Base-by-base conservation (phyloP, 2,797 vertebrate genomes). In the Meriones psammophilus region DNA sequence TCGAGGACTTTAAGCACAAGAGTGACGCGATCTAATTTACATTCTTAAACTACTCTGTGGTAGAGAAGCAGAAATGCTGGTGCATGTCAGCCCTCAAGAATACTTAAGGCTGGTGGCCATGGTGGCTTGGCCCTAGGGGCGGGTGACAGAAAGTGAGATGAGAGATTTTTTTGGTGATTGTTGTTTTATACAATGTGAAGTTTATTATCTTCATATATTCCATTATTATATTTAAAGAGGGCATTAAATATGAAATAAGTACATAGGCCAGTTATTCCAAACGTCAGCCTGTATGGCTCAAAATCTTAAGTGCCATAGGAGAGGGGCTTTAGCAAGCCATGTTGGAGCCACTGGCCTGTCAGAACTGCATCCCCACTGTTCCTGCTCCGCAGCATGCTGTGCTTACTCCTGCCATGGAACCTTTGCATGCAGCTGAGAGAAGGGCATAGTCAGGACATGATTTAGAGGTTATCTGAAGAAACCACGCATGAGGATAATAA, bases 141-240 rank as follows among this genome's bases (percentile, higher is more conserved):
- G 15, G 28, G 42, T 83, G 50, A 89, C 86, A 74, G 66, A 97
- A 54, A 93, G 64, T 94, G 39, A 36, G 74, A 24, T 71, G 54
- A 92, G 79, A 91, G 69, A 66, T 60, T 84, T 91, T 84, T 86
- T 89, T 88, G 85, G 46, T 81, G 71, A 84, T 56, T 85, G 39
- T 96, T 77, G 58, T 46, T 91, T 95, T 92, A 93, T 64, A 91
- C 46, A 89, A 20, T 90, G 89, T 86, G 24, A 92, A 74, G 80
- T 92, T 46, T 95, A 54, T 92, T 95, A 77, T 92, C 92, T 84
- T 89, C 66, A 71, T 89, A 26, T 85, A 71, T 88, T 95, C 39
- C 33, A n/a, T 77, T 85, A 86, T 71, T 68, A 2, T 94, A 50
- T 78, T 95, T 50, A 93, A 85, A 93, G 74, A 91, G 26, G n/a